Base-by-base conservation (phyloP, 1,140 invertebrate genomes). In the Rhopalosiphum padi region DNA sequence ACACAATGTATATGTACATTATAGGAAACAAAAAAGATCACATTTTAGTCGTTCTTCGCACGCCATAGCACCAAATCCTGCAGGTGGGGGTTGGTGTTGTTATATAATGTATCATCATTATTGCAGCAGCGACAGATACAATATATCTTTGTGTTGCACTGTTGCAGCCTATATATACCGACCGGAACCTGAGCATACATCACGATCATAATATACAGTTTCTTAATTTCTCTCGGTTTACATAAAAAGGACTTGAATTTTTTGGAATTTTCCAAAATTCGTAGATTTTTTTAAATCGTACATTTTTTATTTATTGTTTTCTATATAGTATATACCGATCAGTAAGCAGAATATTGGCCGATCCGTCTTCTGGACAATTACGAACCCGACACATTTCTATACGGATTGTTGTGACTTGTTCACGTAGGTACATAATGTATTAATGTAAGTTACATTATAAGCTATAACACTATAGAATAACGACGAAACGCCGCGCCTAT, bases 21-120 rank as follows among this genome's bases (percentile, higher is more conserved):
- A 77, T 35, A n/a, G 60, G 60, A 77, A 77, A 77, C 60, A 77
- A 77, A 77, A 77, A 77, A 77, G 60, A 77, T 15, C 60, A 77
- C 30, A 77, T n/a, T 77, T 11, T n/a, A n/a, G 30, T 77, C n/a
- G 60, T 21, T 77, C 30, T 77, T 77, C 30, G 11, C 30, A 77
- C 60, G 30, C 15, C 15, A n/a, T 18, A n/a, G 30, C 60, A 30
- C 11, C 11, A 15, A 30, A 15, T 30, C n/a, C 60, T 18, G 60
- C 60, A 6, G 60, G 60, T 46, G 48, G 53, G 60, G 60, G 60
- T 77, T 21, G 4, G 30, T 77, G n/a, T 77, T n/a, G 60, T 77
- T 77, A 6, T n/a, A 23, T 23, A 53, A 35, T n/a, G n/a, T 77
- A n/a, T n/a, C n/a, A 68, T 30, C 4, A 11, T 15, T 9, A 30